Base-by-base conservation (phyloP, 2,888 invertebrate species). In the Agonum fuliginosum region DNA sequence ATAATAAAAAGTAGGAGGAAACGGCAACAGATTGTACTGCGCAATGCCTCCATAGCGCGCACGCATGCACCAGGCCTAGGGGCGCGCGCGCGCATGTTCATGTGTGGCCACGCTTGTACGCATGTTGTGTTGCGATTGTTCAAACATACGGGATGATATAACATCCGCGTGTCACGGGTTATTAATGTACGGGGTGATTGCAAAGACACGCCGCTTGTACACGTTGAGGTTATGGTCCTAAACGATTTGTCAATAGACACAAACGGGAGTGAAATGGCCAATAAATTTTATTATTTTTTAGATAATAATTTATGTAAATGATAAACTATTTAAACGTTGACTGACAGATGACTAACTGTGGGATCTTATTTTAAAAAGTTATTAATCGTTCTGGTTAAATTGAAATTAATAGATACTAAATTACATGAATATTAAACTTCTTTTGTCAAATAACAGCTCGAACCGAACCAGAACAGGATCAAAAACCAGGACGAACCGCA, bases 131-230 rank as follows among this genome's bases (percentile, higher is more conserved):
- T 24, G 48, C 48, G 20, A 48, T 48, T 70, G 46, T 70, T 46
- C 14, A 65, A 43, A 71, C 71, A 71, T 71, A 71, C 71, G 71
- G 71, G 71, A 71, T 71, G 71, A 70, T 46, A 71, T 51, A 65
- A 65, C 65, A 30, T 71, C 71, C 43, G 46, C 46, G 46, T 70
- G 70, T 70, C 70, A 71, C 72, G 51, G 20, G 62, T 74, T 74
- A 74, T 74, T 62, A 74, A 74, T 74, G 46, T 20, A 41, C 43
- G 30, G 62, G 62, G 22, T 58, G 73, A 62, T 43, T n/a, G 62
- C 43, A 43, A 73, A 62, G 37, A 62, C 58, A 41, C 43, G 51
- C 70, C 46, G 19, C 30, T 14, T 51, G 71, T 71, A 27, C 22
- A 54, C 24, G 54, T 54, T 19, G 22, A 12, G 20, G 30, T 30